A percentile compares a stretch with the other conserved stretches of the same genome.
Conservation (phyloP, 2,113 vertebrate genomes). For the Apodemus sylvaticus region DNA sequence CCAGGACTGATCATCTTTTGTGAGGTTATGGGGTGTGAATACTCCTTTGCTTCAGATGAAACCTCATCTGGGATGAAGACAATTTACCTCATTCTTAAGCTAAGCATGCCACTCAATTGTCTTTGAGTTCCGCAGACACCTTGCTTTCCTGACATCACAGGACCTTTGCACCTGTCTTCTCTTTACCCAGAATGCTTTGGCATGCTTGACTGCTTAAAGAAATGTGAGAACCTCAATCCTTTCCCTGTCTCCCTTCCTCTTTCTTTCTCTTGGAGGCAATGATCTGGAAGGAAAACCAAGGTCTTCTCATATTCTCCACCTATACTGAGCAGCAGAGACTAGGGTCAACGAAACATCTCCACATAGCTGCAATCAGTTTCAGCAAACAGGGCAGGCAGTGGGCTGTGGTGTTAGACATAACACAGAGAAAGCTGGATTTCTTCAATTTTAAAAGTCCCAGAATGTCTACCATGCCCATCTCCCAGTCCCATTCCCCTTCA, state of each 20-base stretch:
- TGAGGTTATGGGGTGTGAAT: background rate
- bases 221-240: background rate
- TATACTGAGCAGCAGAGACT: background rate
- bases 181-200: background rate
- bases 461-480: conserved; percentile 21
- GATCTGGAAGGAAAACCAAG: background rate
- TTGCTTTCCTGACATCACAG: background rate
- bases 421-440: background rate
- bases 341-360: background rate
- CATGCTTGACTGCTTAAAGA: background rate
- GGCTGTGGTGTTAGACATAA: background rate
- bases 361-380: background rate
- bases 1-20: background rate
- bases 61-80: background rate
- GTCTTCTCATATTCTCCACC: background rate
- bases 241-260: background rate
- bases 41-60: background rate
- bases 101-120: background rate
- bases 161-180: background rate
- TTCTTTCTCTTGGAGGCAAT: background rate
- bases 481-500: background rate
- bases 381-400: background rate
- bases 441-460: background rate
- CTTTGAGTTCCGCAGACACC: background rate
- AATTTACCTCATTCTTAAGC: background rate